Percentiles rank a stretch among this genome's conserved stretches.
Evolutionary conservation across 2,113 vertebrate species (phyloP).

Genomic region (Pituophis catenifer): DNA sequence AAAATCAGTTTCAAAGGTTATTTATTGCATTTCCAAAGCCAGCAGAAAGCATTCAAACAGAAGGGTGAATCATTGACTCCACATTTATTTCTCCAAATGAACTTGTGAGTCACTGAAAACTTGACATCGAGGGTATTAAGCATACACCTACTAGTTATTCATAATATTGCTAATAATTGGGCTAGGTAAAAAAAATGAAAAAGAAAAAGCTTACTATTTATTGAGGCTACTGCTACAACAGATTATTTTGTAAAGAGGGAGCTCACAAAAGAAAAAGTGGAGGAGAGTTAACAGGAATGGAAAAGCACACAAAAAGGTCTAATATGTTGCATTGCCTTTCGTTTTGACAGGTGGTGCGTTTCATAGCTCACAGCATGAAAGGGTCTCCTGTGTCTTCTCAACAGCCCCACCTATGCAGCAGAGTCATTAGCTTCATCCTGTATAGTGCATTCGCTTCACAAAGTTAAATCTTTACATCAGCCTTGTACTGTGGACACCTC

Average conservation of each 20-base stretch:
- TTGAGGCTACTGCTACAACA: background rate
- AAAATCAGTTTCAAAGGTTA: background rate
- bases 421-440: background rate
- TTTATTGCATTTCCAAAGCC: slow-evolving; percentile 12
- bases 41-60: background rate
- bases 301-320: background rate
- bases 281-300: background rate
- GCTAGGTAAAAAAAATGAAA: background rate
- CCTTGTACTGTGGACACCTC: background rate
- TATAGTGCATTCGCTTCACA: background rate
- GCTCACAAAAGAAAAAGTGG: background rate
- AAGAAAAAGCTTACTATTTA: background rate
- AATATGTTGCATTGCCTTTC: background rate
- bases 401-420: background rate
- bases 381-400: background rate
- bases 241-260: background rate
- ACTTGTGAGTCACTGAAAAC: slow-evolving; percentile 14
- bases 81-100: background rate
- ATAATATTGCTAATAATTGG: background rate
- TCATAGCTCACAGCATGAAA: background rate
- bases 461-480: background rate
- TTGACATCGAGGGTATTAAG: background rate
- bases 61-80: slow-evolving; percentile 11
- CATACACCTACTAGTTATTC: slow-evolving; percentile 15
- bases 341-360: background rate